These are phyloP conservation scores for Dallia pectoralis DNA, from an alignment of 2,797 vertebrate species.

Conservation along the genomic window DNA sequence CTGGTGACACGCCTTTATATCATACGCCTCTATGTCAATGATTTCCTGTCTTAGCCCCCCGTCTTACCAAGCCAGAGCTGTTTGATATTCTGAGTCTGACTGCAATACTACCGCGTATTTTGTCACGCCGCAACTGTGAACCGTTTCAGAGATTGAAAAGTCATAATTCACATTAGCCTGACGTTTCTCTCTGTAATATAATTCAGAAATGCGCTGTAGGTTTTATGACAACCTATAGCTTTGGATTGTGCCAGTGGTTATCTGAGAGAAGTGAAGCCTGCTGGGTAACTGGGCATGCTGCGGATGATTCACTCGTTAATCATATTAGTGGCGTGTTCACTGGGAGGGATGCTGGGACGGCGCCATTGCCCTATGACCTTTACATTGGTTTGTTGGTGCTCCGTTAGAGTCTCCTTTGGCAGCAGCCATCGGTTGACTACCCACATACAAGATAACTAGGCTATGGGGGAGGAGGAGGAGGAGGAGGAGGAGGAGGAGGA, in stretches of 20 bases:
- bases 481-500: no score
- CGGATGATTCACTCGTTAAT: constrained; percentile 5
- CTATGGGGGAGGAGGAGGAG: neutral
- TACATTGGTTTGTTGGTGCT: neutral
- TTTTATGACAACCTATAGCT: neutral
- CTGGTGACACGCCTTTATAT: no score
- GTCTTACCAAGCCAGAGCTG: neutral
- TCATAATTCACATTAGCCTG: neutral
- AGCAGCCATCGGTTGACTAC: neutral
- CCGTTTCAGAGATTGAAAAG: no score
- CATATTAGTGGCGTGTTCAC: neutral
- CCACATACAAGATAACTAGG: neutral
- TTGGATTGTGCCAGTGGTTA: neutral
- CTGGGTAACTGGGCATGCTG: neutral
- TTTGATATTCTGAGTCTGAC: neutral
- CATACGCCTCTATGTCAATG: neutral
- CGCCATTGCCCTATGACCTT: constrained; percentile 10
- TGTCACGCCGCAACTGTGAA: neutral
- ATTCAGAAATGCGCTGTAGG: neutral
- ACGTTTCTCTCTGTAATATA: no score
- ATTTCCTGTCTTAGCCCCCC: neutral
- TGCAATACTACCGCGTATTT: neutral
- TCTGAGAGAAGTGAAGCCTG: neutral
- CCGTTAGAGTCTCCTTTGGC: neutral
- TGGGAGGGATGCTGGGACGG: neutral